These are phyloP conservation scores for Tenthredo scrophulariae DNA, from an alignment of 2,888 invertebrate genomes.

Conservation along the genomic window DNA sequence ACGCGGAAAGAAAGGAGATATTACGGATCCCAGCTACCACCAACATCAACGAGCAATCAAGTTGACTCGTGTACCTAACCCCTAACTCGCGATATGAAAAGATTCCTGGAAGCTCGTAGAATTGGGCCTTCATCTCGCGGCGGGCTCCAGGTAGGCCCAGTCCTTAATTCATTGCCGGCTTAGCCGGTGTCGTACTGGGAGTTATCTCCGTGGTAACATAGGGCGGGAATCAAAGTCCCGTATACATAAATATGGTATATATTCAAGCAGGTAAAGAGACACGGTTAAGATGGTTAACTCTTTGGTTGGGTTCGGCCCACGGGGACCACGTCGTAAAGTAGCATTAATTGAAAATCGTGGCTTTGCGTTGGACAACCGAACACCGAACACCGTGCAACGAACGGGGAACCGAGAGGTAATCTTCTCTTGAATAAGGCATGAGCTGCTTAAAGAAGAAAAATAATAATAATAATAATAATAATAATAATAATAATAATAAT, in stretches of 20 bases:
- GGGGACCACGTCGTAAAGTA: constrained; percentile 55
- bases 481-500: background rate
- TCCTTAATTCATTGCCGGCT: constrained; percentile 46
- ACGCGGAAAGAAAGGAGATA: constrained; percentile 19
- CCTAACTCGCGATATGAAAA: background rate
- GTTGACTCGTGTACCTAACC: constrained; percentile 1
- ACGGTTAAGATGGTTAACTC: constrained; percentile 51
- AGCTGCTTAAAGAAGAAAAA: constrained; percentile 56
- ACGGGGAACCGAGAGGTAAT: constrained; percentile 33
- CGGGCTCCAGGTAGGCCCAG: background rate
- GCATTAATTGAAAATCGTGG: constrained; percentile 57
- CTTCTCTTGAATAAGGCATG: constrained; percentile 73
- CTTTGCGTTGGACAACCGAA: constrained; percentile 41
- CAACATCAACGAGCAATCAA: constrained; percentile 31
- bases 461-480: background rate
- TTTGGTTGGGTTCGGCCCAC: constrained; percentile 23
- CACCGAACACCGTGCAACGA: constrained; percentile 6
- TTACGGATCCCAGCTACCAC: constrained; percentile 14
- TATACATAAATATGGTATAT: constrained; percentile 13
- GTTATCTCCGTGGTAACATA: background rate
- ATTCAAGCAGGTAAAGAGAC: constrained; percentile 25
- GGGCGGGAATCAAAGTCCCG: constrained; percentile 38
- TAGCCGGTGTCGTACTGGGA: background rate
- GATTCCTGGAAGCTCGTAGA: constrained; percentile 4
- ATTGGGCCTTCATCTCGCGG: background rate